Base-by-base conservation (phyloP, 2,113 vertebrate species). In the Mus musculus region DNA sequence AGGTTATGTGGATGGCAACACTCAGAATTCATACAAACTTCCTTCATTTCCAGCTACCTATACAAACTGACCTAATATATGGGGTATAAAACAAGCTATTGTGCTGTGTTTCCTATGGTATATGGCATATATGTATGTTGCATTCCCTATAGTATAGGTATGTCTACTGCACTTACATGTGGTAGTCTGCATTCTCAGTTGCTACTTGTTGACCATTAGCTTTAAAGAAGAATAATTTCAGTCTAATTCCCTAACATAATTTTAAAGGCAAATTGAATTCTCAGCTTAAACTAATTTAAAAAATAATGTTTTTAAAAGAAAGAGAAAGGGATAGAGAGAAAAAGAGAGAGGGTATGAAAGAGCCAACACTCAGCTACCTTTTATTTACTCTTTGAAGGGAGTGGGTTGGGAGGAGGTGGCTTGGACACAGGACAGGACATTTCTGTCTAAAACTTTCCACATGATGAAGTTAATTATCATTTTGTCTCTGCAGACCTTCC, bases 401-500 rank as follows among this genome's bases (percentile, higher is more conserved):
- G 8, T 28, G 30, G 42, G 42, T 39, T 9, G 91, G 28, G 69
- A 96, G 49, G 56, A 76, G 59, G 54, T 56, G 56, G 28, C 95
- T 61, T 85, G 65, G 36, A 88, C 11, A 90, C n/a, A 89, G 10
- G 36, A 81, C 4, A 14, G 33, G 13, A 67, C 49, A 65, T 39
- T 77, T 90, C 42, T 49, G 42, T 87, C 65, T 95, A 49, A 88
- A 90, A 28, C 52, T 82, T 88, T 88, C 86, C 59, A 86, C 76
- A 69, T 86, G 75, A 80, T 93, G 49, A 91, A 69, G 46, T 56
- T 69, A 77, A 93, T 93, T 73, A 93, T 76, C 76, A 67, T 86
- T 82, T 78, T 61, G 89, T 91, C 89, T 91, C 61, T 96, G 87
- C 77, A 97, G 95, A 97, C 77, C 80, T 94, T 95, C 92, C 73